phyloP scores from a whole-genome alignment of 1,140 invertebrate species.

The Mylabris phalerata region DNA sequence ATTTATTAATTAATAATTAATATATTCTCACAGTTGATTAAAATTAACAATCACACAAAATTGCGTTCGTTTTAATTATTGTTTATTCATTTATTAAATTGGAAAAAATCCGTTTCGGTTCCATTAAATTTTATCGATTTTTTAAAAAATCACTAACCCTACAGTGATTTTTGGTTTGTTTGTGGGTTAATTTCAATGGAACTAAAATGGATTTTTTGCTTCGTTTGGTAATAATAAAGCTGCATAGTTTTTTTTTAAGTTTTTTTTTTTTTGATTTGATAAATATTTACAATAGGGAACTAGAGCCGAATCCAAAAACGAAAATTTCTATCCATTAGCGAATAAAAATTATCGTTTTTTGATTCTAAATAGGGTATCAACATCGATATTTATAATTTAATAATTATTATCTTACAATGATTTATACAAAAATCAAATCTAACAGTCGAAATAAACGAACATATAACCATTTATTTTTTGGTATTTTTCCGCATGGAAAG shows the following conservation, averaged over 20 bases:
- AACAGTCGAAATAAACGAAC: slow-evolving; percentile 6
- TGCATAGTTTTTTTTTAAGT: neutral
- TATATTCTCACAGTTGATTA: neutral
- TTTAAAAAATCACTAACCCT: no score
- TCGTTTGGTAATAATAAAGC: neutral
- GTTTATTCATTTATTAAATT: neutral
- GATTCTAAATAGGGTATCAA: slow-evolving; percentile 5
- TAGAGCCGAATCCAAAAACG: neutral
- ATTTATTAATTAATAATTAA: neutral
- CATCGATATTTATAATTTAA: slow-evolving; percentile 24
- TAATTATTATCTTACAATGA: slow-evolving; percentile 22
- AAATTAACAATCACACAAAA: neutral
- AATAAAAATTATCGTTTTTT: neutral
- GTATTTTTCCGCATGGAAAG: no score
- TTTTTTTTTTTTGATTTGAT: neutral
- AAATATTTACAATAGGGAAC: slow-evolving; percentile 15
- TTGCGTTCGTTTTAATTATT: slow-evolving; percentile 11
- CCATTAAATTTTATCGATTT: no score
- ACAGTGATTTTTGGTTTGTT: no score
- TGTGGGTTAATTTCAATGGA: neutral
- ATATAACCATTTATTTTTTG: no score
- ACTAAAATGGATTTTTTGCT: neutral
- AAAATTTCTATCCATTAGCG: neutral
- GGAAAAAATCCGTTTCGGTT: no score
- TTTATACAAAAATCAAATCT: slow-evolving; percentile 23